Evolutionary conservation across 2,797 vertebrate genomes (phyloP), one percentile per base, ranked within the genome.

Genomic region (Sciurus vulgaris): DNA sequence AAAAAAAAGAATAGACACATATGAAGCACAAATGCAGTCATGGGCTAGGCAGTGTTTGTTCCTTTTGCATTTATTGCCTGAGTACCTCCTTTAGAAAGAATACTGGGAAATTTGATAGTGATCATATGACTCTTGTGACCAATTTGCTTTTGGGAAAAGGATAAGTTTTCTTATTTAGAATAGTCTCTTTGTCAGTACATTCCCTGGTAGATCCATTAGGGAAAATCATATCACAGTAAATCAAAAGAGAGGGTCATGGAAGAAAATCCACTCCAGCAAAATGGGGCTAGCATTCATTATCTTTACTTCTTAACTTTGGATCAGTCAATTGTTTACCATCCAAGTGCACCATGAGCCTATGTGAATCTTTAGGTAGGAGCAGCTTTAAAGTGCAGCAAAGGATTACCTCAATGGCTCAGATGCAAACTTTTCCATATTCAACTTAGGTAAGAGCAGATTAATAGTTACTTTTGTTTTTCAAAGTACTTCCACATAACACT

Each of bases 341-440:
- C 63, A 94, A 91, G 24, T 28, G 26, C 3, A 44, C 8, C 30
- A 41, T 24, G 30, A 83, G 73, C 8, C 18, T 41, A 54, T 61
- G 10, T 83, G 33, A 70, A 86, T 85, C n/a, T 67, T 94, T 76
- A 73, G n/a, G 38, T 91, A 30, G 74, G 33, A 70, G 73, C 1
- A 17, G 54, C 63, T 88, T 89, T 82, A 51, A 95, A 86, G 65
- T 51, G 24, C 4, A 76, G 70, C 28, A 94, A 72, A 92, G 67
- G 33, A 93, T 63, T 81, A 91, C 33, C 17, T n/a, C 89, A 78
- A 72, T 83, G 7, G 38, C 28, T 24, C 88, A 47, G 30, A 54
- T 70, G n/a, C 38, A 86, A 95, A 86, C 10, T 33, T 84, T 73
- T 54, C 20, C 47, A 77, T 82, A 96, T 97, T 83, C 49, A 33